A percentile compares a stretch with the other conserved stretches of the same genome.
Conservation (phyloP, 2,797 vertebrate species). For the Propithecus perrieri region DNA sequence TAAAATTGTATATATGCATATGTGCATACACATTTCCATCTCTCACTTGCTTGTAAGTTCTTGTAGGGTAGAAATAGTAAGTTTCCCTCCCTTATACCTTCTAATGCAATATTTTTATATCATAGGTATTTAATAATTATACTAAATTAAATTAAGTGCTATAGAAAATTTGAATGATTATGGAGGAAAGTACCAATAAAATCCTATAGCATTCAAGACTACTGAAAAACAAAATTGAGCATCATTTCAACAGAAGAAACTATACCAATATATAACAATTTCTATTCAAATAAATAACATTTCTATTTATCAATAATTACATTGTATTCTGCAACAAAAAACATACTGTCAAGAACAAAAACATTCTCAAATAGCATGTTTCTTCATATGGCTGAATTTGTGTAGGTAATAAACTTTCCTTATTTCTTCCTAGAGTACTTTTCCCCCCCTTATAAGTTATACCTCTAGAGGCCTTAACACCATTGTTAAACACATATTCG, state of each 20-base stretch:
- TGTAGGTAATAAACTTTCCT: not conserved
- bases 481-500: not conserved
- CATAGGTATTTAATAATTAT: not conserved
- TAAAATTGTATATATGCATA: not conserved
- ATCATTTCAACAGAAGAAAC: not conserved
- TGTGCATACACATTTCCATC: not conserved
- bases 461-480: not conserved
- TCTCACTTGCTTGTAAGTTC: not conserved
- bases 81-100: not conserved
- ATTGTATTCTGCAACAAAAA: not conserved
- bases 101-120: not conserved
- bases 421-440: not conserved
- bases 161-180: not conserved
- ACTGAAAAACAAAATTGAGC: not conserved
- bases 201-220: not conserved
- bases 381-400: not conserved
- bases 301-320: not conserved
- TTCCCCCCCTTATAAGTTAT: not conserved
- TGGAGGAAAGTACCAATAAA: not conserved
- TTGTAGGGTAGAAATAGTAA: not conserved
- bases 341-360: not conserved
- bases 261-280: not conserved
- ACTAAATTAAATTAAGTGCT: not conserved
- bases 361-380: not conserved
- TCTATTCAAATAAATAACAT: not conserved